Conservation (phyloP, 2,797 vertebrate species). For the Darevskia mixta region DNA sequence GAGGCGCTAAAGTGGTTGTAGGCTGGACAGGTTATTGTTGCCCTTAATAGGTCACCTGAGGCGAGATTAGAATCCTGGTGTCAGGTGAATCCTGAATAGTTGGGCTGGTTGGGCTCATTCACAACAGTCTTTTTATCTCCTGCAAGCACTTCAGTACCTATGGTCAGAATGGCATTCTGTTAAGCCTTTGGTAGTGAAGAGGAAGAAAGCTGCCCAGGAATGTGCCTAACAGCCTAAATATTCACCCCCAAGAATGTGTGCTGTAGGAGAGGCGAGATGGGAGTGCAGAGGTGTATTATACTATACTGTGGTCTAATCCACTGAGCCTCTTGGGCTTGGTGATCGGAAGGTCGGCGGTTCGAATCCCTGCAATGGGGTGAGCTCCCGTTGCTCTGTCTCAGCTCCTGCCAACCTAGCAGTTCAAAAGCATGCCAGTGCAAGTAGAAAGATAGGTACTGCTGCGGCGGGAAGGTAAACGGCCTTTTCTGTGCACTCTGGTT, state of each 20-base stretch:
- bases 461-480: no score
- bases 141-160: background rate
- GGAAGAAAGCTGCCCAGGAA: conserved; percentile 1
- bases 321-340: no score
- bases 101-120: no score
- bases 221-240: conserved; percentile 2
- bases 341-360: no score
- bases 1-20: background rate
- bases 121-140: background rate
- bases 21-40: background rate
- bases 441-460: no score
- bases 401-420: no score
- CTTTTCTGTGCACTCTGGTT: no score
- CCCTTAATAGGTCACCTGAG: background rate
- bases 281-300: background rate
- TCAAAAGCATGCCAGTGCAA: no score
- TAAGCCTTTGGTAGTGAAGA: conserved; percentile 1
- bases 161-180: background rate
- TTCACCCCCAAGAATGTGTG: conserved; percentile 10
- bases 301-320: no score
- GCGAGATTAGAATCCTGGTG: background rate
- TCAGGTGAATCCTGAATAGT: conserved; percentile 3
- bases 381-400: no score
- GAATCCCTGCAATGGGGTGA: no score
- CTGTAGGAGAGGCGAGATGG: background rate